Base-by-base conservation (phyloP, 2,113 vertebrate genomes). In the Tamias sibiricus region DNA sequence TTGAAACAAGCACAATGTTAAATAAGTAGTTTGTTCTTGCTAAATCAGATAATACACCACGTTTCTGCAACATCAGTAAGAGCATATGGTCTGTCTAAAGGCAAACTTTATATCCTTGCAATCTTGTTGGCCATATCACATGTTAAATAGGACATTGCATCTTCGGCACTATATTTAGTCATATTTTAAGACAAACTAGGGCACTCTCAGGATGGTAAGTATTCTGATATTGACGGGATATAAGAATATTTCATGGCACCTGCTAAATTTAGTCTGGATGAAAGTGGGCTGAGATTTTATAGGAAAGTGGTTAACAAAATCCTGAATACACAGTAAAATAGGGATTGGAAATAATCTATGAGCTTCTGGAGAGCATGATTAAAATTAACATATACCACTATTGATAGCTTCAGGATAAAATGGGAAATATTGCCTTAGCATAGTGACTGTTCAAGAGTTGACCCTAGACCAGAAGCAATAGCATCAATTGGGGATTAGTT, bases 1-100 rank as follows among this genome's bases (percentile, higher is more conserved):
- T 93, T 87, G 79, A 82, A 95, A 94, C 62, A 94, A 93, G 81
- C n/a, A 4, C 13, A 24, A 75, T 75, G 49, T 92, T 94, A 96
- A 96, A 90, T 83, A 83, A 83, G 77, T 32, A 54, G 40, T 83
- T 82, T 94, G 52, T 90, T 91, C 79, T 87, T 62, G 35, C 79
- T 95, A 94, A 93, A 97, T 83, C 89, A 71, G 68, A 87, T 80
- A 80, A 91, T 42, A 54, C n/a, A 3, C 40, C 24, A 14, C 4
- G 4, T 83, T 83, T 47, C 74, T 44, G 20, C 69, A 87, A 81
- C 87, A 93, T 84, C 75, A 40, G 77, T 47, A 59, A 90, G 93
- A 97, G 35, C 83, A 93, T 94, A 95, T 76, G 93, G 86, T 93
- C 69, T 94, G 54, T 96, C 64, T 80, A 75, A 97, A 95, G 75